Evolutionary conservation across 2,888 invertebrate genomes (phyloP), one percentile per base, ranked within the genome.

Genomic region (Melieria omissa): DNA sequence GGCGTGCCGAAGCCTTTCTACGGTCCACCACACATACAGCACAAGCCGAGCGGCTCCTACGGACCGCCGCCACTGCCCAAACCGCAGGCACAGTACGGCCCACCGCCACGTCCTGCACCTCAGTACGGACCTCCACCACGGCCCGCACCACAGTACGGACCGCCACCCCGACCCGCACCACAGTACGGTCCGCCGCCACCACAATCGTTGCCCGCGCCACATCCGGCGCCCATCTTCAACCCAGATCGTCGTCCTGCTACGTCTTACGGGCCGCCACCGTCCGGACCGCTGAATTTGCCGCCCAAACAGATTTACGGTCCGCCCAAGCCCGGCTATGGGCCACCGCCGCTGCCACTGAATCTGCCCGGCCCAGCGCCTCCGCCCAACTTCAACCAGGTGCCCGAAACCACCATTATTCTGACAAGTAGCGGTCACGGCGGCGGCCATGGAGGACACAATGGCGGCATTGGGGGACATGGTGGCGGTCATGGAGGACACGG

Each of bases 251-350:
- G 80, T 61, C 84, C 82, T 4, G 80, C 82, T 12, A 77, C 80
- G 4, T 83, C 85, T 0, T 84, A 84, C 69, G 84, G 84, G 0
- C 84, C 84, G 7, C 84, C 84, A 6, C 83, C 84, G 0, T 84
- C 84, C 0, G 84, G 84, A 0, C 84, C 84, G 4, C 58, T 84
- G 5, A 80, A 81, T 49, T 69, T 82, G 70, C 85, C 87, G 47
- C 86, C 88, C 12, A 84, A 85, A 9, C 87, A 86, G 8, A 80
- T 84, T 16, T 88, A 88, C 75, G 87, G 88, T 7, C 86, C 88
- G 47, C 87, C 88, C 58, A 83, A 86, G 60, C 78, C 72, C 58
- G 77, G 72, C 47, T 77, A 83, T 71, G 79, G 83, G 72, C 80
- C 85, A 66, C 83, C 86, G 8, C 83, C 84, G 41, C 77, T 77